A percentile compares a stretch with the other conserved stretches of the same genome.
phyloP scores from a whole-genome alignment of 1,140 invertebrate species.

The Neelides sp. region DNA sequence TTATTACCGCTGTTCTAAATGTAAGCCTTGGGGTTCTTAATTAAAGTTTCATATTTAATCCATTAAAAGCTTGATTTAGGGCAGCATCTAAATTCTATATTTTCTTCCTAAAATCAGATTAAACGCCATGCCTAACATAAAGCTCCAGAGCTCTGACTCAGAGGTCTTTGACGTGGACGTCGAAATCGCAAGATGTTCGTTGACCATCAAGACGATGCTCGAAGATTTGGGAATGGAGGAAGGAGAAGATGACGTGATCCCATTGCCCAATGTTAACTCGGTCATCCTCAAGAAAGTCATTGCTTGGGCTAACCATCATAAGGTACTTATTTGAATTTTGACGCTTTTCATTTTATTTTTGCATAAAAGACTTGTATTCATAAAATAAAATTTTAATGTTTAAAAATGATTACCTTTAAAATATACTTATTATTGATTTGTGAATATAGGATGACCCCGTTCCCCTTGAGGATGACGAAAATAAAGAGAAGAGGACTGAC shows the following conservation, averaged over 20 bases:
- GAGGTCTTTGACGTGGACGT: slow-evolving; percentile 44
- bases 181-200: slow-evolving; percentile 42
- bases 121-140: slow-evolving; percentile 40
- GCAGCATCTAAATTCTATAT: too few species aligned
- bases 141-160: slow-evolving; percentile 41
- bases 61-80: too few species aligned
- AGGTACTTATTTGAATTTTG: slow-evolving; percentile 24
- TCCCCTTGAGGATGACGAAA: slow-evolving; percentile 91
- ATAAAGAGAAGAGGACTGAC: slow-evolving; percentile 94
- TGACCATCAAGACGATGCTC: slow-evolving; percentile 47
- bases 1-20: too few species aligned
- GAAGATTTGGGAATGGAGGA: slow-evolving; percentile 40
- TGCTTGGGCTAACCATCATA: slow-evolving; percentile 41
- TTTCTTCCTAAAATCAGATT: too few species aligned
- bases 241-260: slow-evolving; percentile 47
- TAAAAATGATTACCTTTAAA: too few species aligned
- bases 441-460: slow-evolving; percentile 92
- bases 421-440: too few species aligned
- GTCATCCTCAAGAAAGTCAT: slow-evolving; percentile 52
- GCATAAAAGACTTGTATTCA: too few species aligned
- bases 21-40: too few species aligned
- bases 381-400: too few species aligned
- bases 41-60: too few species aligned
- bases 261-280: slow-evolving; percentile 52
- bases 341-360: too few species aligned